Evolutionary conservation across 2,888 invertebrate genomes (phyloP).

Genomic region (Pollenia amentaria): DNA sequence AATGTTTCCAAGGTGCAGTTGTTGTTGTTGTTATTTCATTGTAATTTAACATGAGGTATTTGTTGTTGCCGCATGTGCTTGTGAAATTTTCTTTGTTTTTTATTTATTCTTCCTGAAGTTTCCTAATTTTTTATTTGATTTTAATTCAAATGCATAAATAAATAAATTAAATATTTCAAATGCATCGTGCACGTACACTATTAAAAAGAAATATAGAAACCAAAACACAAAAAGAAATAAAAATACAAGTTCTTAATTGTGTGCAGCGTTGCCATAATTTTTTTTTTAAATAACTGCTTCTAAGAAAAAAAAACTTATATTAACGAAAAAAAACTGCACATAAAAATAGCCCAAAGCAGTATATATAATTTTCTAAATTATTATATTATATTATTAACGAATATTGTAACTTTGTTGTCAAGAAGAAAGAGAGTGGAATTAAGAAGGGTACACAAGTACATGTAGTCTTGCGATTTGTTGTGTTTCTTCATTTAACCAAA

Average conservation of each 20-base stretch:
- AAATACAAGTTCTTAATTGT: background rate
- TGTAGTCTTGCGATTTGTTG: too few species aligned
- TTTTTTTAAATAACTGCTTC: too few species aligned
- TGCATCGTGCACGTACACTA: slow-evolving; percentile 3
- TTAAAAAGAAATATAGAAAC: background rate
- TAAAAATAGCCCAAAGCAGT: too few species aligned
- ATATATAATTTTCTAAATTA: too few species aligned
- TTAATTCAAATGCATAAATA: slow-evolving; percentile 57
- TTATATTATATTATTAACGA: too few species aligned
- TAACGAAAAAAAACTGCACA: too few species aligned
- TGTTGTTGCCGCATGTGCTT: background rate
- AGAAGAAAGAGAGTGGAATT: too few species aligned
- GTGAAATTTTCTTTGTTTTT: slow-evolving; percentile 33
- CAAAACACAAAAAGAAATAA: slow-evolving; percentile 4
- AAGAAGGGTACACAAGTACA: too few species aligned
- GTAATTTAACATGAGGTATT: slow-evolving; percentile 13
- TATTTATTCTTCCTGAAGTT: slow-evolving; percentile 45
- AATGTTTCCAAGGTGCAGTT: slow-evolving; percentile 67
- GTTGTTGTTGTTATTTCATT: slow-evolving; percentile 33
- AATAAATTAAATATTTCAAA: slow-evolving; percentile 49
- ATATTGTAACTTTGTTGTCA: too few species aligned
- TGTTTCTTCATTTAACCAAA: too few species aligned
- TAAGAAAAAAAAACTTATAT: too few species aligned
- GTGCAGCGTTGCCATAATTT: too few species aligned
- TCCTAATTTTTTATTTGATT: slow-evolving; percentile 14